Evolutionary conservation across 2,797 vertebrate genomes (phyloP).

Genomic region (Atherinosoma microstoma): DNA sequence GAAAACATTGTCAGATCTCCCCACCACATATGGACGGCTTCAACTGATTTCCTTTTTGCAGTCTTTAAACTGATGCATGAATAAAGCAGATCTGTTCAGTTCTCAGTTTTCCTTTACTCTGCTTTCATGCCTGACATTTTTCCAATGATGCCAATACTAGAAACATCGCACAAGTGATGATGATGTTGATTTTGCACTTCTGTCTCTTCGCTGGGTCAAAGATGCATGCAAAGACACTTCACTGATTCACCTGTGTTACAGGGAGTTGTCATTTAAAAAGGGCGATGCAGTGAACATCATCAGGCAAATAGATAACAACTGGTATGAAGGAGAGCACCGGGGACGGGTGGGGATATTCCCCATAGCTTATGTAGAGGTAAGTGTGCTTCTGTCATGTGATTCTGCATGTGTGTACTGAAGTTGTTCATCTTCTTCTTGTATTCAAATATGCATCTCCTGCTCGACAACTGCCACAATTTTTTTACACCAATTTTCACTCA

Average conservation of each 20-base stretch:
- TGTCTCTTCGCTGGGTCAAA: not conserved
- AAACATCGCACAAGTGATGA: not conserved
- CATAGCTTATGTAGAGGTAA: slow-evolving; percentile 96
- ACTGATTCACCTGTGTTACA: slow-evolving; percentile 79
- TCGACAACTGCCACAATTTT: not conserved
- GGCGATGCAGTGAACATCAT: slow-evolving; percentile 96
- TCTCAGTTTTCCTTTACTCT: slow-evolving; percentile 5
- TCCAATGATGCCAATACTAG: not conserved
- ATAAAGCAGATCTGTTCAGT: not conserved
- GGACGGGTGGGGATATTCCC: slow-evolving; percentile 95
- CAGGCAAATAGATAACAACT: slow-evolving; percentile 98
- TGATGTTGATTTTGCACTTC: not conserved
- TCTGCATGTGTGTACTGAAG: not conserved
- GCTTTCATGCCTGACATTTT: slow-evolving; percentile 34
- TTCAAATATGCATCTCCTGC: slow-evolving; percentile 6
- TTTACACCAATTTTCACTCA: slow-evolving; percentile 2
- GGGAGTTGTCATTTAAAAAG: slow-evolving; percentile 98
- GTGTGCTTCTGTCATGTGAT: slow-evolving; percentile 31
- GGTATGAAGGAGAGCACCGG: slow-evolving; percentile 96
- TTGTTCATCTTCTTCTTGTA: not conserved
- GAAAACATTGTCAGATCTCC: not conserved
- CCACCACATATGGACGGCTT: slow-evolving; percentile 18
- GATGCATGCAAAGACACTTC: slow-evolving; percentile 8
- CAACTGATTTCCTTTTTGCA: not conserved
- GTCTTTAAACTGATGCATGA: slow-evolving; percentile 29